Conservation (phyloP, 2,113 vertebrate genomes). For the Aegithalos caudatus region DNA sequence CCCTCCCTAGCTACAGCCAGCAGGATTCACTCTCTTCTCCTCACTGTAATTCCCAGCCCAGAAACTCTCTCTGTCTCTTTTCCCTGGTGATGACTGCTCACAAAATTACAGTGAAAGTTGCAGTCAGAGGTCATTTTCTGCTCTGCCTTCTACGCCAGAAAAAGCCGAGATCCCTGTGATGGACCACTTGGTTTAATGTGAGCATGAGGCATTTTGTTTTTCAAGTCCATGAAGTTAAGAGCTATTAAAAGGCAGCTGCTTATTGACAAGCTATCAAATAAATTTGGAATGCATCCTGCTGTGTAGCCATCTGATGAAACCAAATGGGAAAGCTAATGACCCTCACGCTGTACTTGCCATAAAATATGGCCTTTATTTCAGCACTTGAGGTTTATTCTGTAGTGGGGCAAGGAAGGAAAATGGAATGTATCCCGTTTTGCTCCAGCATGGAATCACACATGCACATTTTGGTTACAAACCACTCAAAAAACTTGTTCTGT, state of each 20-base stretch:
- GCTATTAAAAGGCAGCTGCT: slow-evolving; percentile 58
- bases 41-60: not conserved
- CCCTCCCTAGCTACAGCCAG: not conserved
- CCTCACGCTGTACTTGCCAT: not conserved
- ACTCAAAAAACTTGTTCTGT: not conserved
- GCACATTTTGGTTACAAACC: not conserved
- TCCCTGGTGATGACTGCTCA: not conserved
- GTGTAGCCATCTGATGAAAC: slow-evolving; percentile 57
- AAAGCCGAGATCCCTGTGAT: not conserved
- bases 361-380: slow-evolving; percentile 57
- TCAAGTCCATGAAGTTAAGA: slow-evolving; percentile 47
- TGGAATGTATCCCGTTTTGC: not conserved
- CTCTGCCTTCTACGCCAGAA: not conserved
- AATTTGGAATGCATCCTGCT: slow-evolving; percentile 60
- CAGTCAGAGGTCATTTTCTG: not conserved
- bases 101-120: not conserved
- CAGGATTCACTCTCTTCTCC: not conserved
- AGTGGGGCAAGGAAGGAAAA: not conserved
- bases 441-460: not conserved
- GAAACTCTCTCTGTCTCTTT: not conserved
- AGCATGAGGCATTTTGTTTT: slow-evolving; percentile 32
- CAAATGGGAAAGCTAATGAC: slow-evolving; percentile 60
- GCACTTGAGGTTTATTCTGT: not conserved
- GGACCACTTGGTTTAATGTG: not conserved
- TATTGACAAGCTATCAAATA: slow-evolving; percentile 67